Base-by-base conservation (phyloP, 30 jellyfish, hydroid and myxozoan species). In the Hydractinia symbiolongicarpus region DNA sequence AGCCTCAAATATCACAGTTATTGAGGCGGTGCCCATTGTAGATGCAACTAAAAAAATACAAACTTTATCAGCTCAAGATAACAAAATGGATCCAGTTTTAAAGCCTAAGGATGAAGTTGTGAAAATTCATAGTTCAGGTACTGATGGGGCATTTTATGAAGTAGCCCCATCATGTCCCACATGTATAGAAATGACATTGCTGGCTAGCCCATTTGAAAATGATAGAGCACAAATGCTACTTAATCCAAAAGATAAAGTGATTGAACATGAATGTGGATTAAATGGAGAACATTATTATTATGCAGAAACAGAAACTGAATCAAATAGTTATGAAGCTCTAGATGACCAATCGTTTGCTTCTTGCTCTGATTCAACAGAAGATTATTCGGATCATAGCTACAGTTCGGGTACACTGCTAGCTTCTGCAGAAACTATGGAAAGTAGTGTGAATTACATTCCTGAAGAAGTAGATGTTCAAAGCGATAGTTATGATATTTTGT, bases 151-250 rank as follows among this genome's bases (percentile, higher is more conserved):
- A 4, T 86, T 92, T 72, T 92, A 92, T 81, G 96, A 86, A 56
- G 66, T 40, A 5, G 98, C 98, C 8, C 96, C 98, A 5, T 77
- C 82, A n/a, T 92, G 96, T 69, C 98, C 98, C 3, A 92, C 98
- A 1, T 92, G 98, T 86, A 83, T 92, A 49, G 98, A 92, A 69
- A 92, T 92, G 98, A 82, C 96, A 7, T 54, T 73, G n/a, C 93
- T 92, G 30, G 98, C 96, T 6, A 83, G 84, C 73, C 98, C 98
- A 70, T 76, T 75, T 67, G 75, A 83, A 71, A 83, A 86, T 68
- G 85, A 83, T 21, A 75, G 58, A 64, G 84, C 87, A 0, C 89
- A 78, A 7, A n/a, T 90, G 53, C 66, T 86, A 1, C 49, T 78
- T 49, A 86, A 52, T 19, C 83, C 81, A 13, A 78, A 53, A 8